Evolutionary conservation across 2,888 invertebrate genomes (phyloP).

Genomic region (Machimus atricapillus): DNA sequence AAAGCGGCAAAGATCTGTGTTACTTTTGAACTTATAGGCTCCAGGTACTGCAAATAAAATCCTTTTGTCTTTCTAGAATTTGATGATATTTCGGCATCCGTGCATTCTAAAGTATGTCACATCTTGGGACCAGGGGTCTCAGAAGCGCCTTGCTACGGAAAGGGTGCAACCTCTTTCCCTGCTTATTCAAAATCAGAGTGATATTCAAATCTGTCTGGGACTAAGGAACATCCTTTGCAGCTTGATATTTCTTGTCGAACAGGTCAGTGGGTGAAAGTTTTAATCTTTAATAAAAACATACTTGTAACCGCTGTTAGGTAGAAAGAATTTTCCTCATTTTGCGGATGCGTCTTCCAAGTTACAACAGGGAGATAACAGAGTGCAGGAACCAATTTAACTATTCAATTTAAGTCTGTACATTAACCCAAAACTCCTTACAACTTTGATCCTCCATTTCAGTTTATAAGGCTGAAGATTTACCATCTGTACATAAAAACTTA

Average conservation of each 20-base stretch:
- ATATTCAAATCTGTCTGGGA: conserved; percentile 84
- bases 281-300: too few species aligned
- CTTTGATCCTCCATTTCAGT: too few species aligned
- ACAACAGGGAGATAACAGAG: too few species aligned
- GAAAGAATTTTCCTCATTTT: too few species aligned
- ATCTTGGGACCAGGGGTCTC: conserved; percentile 79
- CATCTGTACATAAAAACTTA: too few species aligned
- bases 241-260: conserved; percentile 83
- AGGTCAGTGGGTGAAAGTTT: conserved; percentile 60
- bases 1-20: background rate
- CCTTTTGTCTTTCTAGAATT: conserved; percentile 69
- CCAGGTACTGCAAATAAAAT: background rate
- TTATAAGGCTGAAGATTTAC: too few species aligned
- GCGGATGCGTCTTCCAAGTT: too few species aligned
- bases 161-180: conserved; percentile 78
- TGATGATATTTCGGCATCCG: conserved; percentile 86
- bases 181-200: conserved; percentile 71
- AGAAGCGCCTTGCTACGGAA: conserved; percentile 81
- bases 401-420: too few species aligned
- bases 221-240: conserved; percentile 82
- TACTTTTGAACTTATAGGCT: background rate
- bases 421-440: too few species aligned
- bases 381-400: too few species aligned
- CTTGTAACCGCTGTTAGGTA: too few species aligned
- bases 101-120: conserved; percentile 83